Percentiles rank a stretch among this genome's conserved stretches.
These are phyloP conservation scores for Talpa occidentalis DNA, from an alignment of 2,113 vertebrate genomes.

Conservation along the genomic window DNA sequence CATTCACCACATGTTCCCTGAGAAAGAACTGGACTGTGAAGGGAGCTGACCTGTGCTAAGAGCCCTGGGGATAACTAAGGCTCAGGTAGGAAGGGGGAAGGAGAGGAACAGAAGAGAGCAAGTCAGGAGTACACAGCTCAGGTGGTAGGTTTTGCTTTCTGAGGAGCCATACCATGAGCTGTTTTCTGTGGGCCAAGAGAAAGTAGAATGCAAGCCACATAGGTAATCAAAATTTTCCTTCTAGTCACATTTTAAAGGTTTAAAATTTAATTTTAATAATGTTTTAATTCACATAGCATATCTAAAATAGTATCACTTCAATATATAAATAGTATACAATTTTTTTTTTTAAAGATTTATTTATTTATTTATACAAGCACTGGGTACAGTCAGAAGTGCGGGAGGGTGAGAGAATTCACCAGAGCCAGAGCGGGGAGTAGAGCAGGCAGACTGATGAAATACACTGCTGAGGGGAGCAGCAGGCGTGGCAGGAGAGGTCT, in stretches of 20 bases:
- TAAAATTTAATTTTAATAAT: slow-evolving; percentile 21
- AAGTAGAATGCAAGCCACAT: not conserved
- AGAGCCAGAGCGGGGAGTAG: no score
- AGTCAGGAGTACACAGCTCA: not conserved
- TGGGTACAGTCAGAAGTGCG: no score
- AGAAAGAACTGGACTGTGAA: not conserved
- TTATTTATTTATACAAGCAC: no score
- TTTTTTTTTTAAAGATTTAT: no score
- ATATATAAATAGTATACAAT: not conserved
- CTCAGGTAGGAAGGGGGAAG: not conserved
- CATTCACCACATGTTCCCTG: not conserved
- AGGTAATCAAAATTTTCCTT: no score
- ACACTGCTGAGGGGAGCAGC: no score
- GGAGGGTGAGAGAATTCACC: no score
- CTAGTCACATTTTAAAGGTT: not conserved
- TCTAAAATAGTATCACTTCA: not conserved
- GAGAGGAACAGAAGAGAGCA: not conserved
- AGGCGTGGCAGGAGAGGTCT: no score
- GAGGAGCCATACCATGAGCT: not conserved
- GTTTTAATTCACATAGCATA: not conserved
- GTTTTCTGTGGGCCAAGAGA: not conserved
- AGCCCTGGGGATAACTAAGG: not conserved
- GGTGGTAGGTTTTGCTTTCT: not conserved
- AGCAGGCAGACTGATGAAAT: no score
- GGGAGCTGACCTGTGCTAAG: not conserved